Conservation (phyloP, 2,888 invertebrate genomes). For the Ganaspis brasiliensis region DNA sequence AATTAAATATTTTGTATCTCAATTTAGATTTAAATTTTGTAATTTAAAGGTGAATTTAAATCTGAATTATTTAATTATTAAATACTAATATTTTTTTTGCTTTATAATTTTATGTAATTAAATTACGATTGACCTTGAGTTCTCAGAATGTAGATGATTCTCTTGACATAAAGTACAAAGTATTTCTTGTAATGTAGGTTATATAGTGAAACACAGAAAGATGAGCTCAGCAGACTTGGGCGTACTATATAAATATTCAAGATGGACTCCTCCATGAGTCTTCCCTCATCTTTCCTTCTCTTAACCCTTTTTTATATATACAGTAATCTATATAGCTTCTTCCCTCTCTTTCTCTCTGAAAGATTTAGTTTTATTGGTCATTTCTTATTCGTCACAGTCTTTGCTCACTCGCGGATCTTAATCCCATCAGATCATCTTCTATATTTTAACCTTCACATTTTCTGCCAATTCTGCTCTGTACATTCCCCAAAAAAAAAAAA, state of each 20-base stretch:
- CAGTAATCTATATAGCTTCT: not conserved
- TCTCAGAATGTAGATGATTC: conserved; percentile 23
- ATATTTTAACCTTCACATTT: not conserved
- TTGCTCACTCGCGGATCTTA: not conserved
- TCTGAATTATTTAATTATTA: too few species aligned
- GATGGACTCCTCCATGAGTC: conserved; percentile 33
- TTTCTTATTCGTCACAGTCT: too few species aligned
- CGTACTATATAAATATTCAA: conserved; percentile 34
- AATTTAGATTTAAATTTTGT: too few species aligned
- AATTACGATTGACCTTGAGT: conserved; percentile 22
- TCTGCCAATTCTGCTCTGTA: not conserved
- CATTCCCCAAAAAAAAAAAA: too few species aligned
- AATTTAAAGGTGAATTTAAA: too few species aligned
- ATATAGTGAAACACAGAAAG: conserved; percentile 6
- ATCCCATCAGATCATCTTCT: conserved; percentile 14
- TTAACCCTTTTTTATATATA: not conserved
- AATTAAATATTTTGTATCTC: too few species aligned
- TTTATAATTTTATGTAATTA: too few species aligned
- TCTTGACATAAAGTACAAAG: conserved; percentile 31
- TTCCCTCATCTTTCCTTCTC: conserved; percentile 6
- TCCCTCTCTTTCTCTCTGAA: not conserved
- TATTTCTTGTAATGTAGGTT: conserved; percentile 20
- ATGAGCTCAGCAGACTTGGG: conserved; percentile 3
- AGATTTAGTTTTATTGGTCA: not conserved
- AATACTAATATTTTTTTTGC: too few species aligned